phyloP scores from a whole-genome alignment of 2,797 vertebrate species.

The Alca torda region DNA sequence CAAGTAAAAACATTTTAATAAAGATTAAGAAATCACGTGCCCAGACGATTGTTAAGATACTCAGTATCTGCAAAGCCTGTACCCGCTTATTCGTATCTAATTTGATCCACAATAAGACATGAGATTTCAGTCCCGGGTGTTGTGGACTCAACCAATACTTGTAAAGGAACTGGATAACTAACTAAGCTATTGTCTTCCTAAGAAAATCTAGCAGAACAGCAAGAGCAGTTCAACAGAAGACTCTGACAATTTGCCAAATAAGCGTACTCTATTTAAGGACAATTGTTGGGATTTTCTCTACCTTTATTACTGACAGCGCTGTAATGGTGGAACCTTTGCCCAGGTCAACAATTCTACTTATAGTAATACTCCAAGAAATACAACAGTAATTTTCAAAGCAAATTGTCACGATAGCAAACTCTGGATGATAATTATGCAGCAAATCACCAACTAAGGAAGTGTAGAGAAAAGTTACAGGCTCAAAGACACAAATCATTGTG shows the following conservation, averaged over 20 bases:
- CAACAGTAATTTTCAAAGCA: background rate
- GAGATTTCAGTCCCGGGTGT: background rate
- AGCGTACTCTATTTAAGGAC: background rate
- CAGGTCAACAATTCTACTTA: background rate
- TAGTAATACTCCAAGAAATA: background rate
- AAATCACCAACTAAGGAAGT: background rate
- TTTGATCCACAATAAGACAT: background rate
- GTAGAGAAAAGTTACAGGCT: background rate
- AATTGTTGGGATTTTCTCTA: background rate
- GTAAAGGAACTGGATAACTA: background rate
- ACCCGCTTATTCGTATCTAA: background rate
- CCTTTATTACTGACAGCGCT: background rate
- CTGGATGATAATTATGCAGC: background rate
- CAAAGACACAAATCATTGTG: background rate
- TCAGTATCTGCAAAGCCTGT: background rate
- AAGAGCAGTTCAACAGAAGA: background rate
- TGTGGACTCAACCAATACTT: background rate
- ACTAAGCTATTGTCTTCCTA: background rate
- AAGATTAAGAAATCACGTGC: accelerated
- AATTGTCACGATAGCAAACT: background rate
- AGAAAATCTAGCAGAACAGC: background rate
- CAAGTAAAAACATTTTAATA: background rate
- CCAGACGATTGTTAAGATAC: accelerated
- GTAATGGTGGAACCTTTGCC: background rate
- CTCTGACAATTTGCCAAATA: background rate